phyloP scores from a whole-genome alignment of 2,113 vertebrate genomes.

The Odobenus rosmarus region DNA sequence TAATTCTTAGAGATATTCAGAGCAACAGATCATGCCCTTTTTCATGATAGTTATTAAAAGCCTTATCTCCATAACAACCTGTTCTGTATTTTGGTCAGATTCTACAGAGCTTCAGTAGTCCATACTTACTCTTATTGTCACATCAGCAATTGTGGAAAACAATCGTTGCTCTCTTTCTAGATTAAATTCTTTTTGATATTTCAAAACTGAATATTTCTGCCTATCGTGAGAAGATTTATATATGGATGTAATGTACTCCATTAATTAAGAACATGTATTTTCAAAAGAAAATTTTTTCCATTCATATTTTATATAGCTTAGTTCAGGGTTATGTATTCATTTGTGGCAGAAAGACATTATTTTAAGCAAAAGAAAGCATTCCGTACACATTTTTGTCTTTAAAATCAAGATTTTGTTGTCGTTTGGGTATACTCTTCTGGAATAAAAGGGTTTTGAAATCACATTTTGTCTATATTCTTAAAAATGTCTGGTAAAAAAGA shows the following conservation, averaged over 20 bases:
- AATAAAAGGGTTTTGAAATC: background rate
- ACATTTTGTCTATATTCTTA: conserved; percentile 40
- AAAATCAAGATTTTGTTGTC: background rate
- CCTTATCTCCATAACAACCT: background rate
- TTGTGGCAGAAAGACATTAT: background rate
- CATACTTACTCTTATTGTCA: background rate
- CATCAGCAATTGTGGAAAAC: background rate
- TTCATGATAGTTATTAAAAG: background rate
- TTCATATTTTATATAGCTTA: conserved; percentile 12
- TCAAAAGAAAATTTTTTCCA: background rate
- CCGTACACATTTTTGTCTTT: background rate
- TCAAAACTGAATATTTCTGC: background rate
- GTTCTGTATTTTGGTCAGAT: background rate
- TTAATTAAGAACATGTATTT: background rate
- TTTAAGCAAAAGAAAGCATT: conserved; percentile 28
- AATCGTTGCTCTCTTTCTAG: background rate
- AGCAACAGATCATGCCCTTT: background rate
- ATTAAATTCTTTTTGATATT: background rate
- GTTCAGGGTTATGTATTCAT: background rate
- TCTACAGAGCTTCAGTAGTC: background rate
- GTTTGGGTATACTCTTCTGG: background rate
- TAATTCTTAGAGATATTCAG: background rate
- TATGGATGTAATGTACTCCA: background rate
- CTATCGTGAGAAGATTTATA: background rate
- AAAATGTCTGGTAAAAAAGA: conserved; percentile 38